Base-by-base conservation (phyloP, 2,888 invertebrate species). In the Oscheius sp. region DNA sequence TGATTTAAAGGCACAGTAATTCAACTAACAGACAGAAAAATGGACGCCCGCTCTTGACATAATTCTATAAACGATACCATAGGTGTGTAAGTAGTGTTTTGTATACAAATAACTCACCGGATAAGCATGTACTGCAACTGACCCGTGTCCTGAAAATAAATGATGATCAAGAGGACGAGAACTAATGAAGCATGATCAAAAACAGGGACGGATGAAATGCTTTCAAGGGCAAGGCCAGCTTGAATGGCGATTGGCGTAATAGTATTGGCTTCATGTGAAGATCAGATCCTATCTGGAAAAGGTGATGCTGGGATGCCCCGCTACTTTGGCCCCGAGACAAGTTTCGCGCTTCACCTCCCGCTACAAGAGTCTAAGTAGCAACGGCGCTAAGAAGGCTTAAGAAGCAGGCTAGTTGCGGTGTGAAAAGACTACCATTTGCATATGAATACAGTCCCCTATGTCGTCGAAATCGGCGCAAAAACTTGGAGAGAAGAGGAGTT, bases 361-460 rank as follows among this genome's bases (percentile, higher is more conserved):
- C 63, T 68, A 68, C 68, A 55, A 55, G 68, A 55, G 68, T 68
- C 68, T 68, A 68, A 68, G 68, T 68, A 68, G 68, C 68, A 53
- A 55, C 68, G 68, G 66, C 53, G 68, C 68, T 68, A 68, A 68
- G 68, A 68, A 53, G 68, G 68, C 68, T 68, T 68, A 42, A 68
- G 37, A 55, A 53, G 33, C 53, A 33, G 53, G 68, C 68, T 55
- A 68, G 68, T 68, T 68, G 68, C 42, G 68, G 68, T 68, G 68
- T 68, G 68, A 68, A 68, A 68, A 68, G 68, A 55, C 68, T 55
- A 68, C 68, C 68, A 68, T 68, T 68, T 68, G 68, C 68, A 68
- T 68, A 68, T 53, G 68, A 68, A 68, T 68, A 68, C 68, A 53
- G 68, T 55, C 55, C 68, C 55, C n/a, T 29, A 29, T 53, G 53